Percentiles rank a stretch among this genome's conserved stretches.
Evolutionary conservation across 2,797 vertebrate species (phyloP).

Genomic region (Chromis chromis): DNA sequence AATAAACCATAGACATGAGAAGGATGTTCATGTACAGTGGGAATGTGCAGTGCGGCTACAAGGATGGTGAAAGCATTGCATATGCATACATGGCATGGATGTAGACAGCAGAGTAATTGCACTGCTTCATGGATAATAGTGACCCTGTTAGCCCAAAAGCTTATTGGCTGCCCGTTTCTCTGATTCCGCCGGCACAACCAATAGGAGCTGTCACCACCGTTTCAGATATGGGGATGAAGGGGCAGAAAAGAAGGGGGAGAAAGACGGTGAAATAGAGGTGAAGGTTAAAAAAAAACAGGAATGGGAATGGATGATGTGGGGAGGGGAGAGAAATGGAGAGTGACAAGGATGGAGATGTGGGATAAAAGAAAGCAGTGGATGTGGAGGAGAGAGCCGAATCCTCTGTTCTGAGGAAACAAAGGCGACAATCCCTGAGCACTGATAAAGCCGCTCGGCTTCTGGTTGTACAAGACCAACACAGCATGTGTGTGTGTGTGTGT

Average conservation of each 20-base stretch:
- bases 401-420: slow-evolving; percentile 71
- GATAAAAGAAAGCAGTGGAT: slow-evolving; percentile 53
- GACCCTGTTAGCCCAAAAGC: slow-evolving; percentile 77
- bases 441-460: slow-evolving; percentile 62
- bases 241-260: slow-evolving; percentile 28
- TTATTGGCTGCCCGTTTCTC: slow-evolving; percentile 73
- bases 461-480: slow-evolving; percentile 56
- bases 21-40: slow-evolving; percentile 33
- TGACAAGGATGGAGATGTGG: slow-evolving; percentile 64
- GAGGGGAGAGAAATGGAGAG: slow-evolving; percentile 53
- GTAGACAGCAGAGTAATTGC: slow-evolving; percentile 74
- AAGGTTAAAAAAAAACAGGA: slow-evolving; percentile 39
- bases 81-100: slow-evolving; percentile 63
- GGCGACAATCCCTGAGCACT: slow-evolving; percentile 55
- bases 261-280: slow-evolving; percentile 60
- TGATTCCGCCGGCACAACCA: slow-evolving; percentile 67
- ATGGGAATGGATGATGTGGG: slow-evolving; percentile 35
- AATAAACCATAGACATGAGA: slow-evolving; percentile 48
- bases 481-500: slow-evolving; percentile 32
- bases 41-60: slow-evolving; percentile 30
- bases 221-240: slow-evolving; percentile 73
- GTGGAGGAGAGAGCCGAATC: slow-evolving; percentile 54
- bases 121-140: slow-evolving; percentile 76
- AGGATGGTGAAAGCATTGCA: slow-evolving; percentile 38
- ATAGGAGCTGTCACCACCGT: slow-evolving; percentile 62